A percentile compares a stretch with the other conserved stretches of the same genome.
Conservation (phyloP, 2,888 invertebrate species). For the Amblyjoppa fuscipennis region DNA sequence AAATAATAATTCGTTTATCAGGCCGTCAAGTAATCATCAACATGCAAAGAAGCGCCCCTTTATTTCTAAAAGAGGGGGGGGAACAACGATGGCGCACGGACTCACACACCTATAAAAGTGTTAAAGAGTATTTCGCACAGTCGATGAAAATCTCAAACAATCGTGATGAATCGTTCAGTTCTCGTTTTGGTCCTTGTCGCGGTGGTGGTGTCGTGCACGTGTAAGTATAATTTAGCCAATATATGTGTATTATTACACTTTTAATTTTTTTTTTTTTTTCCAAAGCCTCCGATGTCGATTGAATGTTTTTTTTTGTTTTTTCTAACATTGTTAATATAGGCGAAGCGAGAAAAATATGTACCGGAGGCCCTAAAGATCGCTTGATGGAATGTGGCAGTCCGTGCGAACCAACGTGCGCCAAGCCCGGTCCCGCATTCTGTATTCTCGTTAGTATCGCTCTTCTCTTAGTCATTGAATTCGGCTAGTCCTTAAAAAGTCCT, state of each 20-base stretch:
- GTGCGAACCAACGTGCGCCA: constrained; percentile 1
- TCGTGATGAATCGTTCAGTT: constrained; percentile 15
- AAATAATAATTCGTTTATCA: no score
- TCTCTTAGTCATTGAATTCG: not conserved
- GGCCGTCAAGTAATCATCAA: no score
- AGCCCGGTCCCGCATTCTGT: not conserved
- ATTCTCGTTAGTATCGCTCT: not conserved
- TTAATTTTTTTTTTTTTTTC: not conserved
- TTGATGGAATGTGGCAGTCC: not conserved
- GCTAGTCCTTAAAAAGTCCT: no score
- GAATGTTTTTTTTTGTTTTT: no score
- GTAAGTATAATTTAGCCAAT: not conserved
- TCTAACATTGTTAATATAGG: not conserved
- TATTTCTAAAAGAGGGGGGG: not conserved
- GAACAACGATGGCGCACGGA: not conserved
- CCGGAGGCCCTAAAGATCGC: not conserved
- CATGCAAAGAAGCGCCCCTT: no score
- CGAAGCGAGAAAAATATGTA: not conserved
- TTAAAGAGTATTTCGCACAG: not conserved
- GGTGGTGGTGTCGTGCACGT: not conserved
- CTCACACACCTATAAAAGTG: not conserved
- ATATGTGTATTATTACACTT: not conserved
- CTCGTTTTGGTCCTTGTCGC: not conserved
- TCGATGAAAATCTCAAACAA: constrained; percentile 5
- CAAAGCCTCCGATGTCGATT: not conserved